phyloP scores from a whole-genome alignment of 2,113 vertebrate genomes.

The Aphyosemion australe region DNA sequence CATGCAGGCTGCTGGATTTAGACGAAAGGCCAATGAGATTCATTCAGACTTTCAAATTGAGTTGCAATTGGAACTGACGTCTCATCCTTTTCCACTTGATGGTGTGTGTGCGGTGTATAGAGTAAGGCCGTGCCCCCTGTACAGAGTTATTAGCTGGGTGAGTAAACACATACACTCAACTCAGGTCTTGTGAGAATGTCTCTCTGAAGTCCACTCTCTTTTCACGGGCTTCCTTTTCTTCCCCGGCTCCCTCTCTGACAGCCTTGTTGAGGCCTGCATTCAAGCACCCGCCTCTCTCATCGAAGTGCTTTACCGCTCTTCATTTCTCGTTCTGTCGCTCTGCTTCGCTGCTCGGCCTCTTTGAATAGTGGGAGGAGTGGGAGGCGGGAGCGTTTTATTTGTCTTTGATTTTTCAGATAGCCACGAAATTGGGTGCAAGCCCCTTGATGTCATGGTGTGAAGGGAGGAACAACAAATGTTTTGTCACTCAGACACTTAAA shows the following conservation, averaged over 20 bases:
- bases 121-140: constrained; percentile 70
- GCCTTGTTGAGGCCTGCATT: constrained; percentile 69
- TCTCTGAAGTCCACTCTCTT: constrained; percentile 51
- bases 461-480: constrained; percentile 66
- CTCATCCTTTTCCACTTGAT: constrained; percentile 68
- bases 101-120: constrained; percentile 62
- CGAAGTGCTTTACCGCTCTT: constrained; percentile 45
- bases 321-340: constrained; percentile 65
- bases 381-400: constrained; percentile 74
- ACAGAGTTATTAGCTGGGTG: constrained; percentile 76
- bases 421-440: constrained; percentile 81
- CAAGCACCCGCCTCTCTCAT: constrained; percentile 52
- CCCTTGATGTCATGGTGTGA: constrained; percentile 78
- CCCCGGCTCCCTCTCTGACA: constrained; percentile 47
- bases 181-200: constrained; percentile 60
- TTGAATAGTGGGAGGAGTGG: constrained; percentile 58
- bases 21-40: constrained; percentile 51
- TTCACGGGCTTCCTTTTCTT: constrained; percentile 65
- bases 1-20: constrained; percentile 50
- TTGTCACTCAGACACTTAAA: constrained; percentile 40
- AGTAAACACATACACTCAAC: constrained; percentile 74
- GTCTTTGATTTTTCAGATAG: constrained; percentile 84
- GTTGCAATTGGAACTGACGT: constrained; percentile 67
- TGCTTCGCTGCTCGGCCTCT: constrained; percentile 52
- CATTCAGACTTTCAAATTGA: constrained; percentile 59